A percentile compares a stretch with the other conserved stretches of the same genome.
Evolutionary conservation across 2,113 vertebrate genomes (phyloP).

Genomic region (Macquaria ambigua): DNA sequence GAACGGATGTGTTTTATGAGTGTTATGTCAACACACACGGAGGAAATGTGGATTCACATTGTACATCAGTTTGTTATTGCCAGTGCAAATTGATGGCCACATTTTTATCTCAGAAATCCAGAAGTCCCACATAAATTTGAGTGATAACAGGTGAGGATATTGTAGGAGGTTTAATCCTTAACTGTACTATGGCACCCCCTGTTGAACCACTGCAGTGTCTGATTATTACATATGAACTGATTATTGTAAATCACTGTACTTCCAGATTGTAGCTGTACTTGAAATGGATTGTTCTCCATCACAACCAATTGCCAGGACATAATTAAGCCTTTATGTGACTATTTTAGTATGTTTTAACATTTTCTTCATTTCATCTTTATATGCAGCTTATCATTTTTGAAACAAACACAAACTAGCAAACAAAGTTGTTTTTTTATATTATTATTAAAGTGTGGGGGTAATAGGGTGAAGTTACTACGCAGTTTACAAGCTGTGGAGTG

Average conservation of each 20-base stretch:
- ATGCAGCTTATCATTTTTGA: not conserved
- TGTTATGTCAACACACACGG: too few species aligned
- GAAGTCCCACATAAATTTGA: too few species aligned
- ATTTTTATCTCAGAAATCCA: not conserved
- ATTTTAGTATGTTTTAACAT: not conserved
- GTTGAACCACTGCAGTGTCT: not conserved
- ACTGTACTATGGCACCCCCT: not conserved
- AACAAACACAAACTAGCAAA: not conserved
- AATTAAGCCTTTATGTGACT: not conserved
- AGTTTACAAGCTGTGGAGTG: not conserved
- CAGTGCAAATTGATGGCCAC: too few species aligned
- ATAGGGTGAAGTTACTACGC: not conserved
- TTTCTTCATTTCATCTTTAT: not conserved
- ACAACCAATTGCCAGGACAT: not conserved
- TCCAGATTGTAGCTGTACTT: not conserved
- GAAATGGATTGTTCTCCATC: not conserved
- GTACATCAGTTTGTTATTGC: not conserved
- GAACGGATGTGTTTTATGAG: not conserved
- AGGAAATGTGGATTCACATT: not conserved
- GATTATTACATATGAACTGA: not conserved
- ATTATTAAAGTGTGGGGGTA: not conserved
- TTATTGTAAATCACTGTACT: not conserved
- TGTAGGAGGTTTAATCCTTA: not conserved
- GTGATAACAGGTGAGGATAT: not conserved
- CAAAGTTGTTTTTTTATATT: not conserved